Conservation (phyloP, 2,113 vertebrate genomes). For the Larimichthys crocea region DNA sequence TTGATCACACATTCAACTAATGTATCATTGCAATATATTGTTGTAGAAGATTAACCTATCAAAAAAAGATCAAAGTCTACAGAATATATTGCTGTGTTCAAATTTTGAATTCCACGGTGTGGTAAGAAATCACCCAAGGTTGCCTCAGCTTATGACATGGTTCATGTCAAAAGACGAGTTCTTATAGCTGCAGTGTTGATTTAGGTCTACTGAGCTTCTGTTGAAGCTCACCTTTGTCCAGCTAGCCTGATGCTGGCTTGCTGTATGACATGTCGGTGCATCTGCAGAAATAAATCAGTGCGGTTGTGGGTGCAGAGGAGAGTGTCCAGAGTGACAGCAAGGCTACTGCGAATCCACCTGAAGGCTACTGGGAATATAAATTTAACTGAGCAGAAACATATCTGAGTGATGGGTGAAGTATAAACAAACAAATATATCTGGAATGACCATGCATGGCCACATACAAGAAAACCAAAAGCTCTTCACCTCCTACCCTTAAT, state of each 20-base stretch:
- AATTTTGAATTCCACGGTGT: not conserved
- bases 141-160: not conserved
- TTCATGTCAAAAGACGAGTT: not conserved
- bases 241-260: not conserved
- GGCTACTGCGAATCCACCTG: not conserved
- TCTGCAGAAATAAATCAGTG: constrained; percentile 20
- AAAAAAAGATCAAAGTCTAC: not conserved
- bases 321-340: constrained; percentile 10
- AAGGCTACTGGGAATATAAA: not conserved
- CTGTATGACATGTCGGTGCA: not conserved
- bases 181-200: not conserved
- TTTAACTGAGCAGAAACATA: not conserved
- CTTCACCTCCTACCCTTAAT: too few species aligned
- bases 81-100: not conserved
- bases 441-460: too few species aligned
- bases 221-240: constrained; percentile 4
- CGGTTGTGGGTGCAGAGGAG: not conserved
- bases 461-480: too few species aligned
- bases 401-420: not conserved
- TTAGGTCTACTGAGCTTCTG: constrained; percentile 1
- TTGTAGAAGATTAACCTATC: not conserved
- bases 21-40: not conserved
- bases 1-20: not conserved
- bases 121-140: not conserved
- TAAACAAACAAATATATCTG: too few species aligned